These are phyloP conservation scores for Halocynthia aurantium DNA, from an alignment of 23 tunicate species.

Conservation along the genomic window DNA sequence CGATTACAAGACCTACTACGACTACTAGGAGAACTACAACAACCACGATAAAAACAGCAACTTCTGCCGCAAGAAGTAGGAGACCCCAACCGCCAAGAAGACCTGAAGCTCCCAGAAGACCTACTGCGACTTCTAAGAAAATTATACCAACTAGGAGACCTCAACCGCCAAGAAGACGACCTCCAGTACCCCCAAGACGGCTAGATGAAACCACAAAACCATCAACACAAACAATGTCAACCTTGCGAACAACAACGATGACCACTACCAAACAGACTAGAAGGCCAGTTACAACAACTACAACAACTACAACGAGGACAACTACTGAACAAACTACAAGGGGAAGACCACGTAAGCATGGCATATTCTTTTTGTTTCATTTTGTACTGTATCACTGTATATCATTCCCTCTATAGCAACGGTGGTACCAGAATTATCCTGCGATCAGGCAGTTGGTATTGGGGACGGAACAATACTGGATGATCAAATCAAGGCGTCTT, in stretches of 20 bases:
- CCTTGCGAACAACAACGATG: not conserved
- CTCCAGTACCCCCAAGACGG: too few relatives aligned
- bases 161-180: too few relatives aligned
- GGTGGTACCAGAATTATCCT: not conserved
- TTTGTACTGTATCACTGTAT: not conserved
- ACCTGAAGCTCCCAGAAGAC: too few relatives aligned
- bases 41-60: too few relatives aligned
- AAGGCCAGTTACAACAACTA: not conserved
- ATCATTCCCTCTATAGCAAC: not conserved
- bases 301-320: conserved; percentile 9
- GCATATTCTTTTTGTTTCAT: not conserved
- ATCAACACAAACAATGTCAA: not conserved
- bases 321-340: conserved; percentile 1
- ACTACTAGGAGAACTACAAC: too few relatives aligned
- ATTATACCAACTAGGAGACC: too few relatives aligned
- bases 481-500: not conserved
- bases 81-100: too few relatives aligned
- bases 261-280: not conserved
- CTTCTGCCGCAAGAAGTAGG: too few relatives aligned
- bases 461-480: not conserved
- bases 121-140: too few relatives aligned
- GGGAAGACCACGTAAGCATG: not conserved
- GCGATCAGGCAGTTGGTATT: conserved; percentile 5
- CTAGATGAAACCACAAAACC: not conserved
- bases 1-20: too few relatives aligned